Evolutionary conservation across 1,140 invertebrate species (phyloP), one percentile per base, ranked within the genome.

Genomic region (Lutraria rhynchaena): DNA sequence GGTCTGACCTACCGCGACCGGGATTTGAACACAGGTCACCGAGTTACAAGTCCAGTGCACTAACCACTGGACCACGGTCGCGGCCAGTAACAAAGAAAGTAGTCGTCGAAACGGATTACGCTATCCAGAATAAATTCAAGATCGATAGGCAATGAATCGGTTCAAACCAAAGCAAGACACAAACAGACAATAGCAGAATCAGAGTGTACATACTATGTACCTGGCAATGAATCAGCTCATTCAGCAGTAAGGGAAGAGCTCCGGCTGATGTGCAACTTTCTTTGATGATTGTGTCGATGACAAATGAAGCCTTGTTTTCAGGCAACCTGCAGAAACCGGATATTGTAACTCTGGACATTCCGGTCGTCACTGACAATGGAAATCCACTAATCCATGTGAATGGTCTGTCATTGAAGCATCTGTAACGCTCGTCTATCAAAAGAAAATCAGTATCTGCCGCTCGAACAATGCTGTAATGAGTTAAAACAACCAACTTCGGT

Each of bases 351-450:
- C 60, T 35, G 3, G 60, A 35, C 22, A 35, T 19, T 7, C 60
- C 60, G 33, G 60, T 63, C 1, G 37, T 2, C 2, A 63, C 31
- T 1, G 31, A 37, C 2, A 41, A 37, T 3, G 60, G 60, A 63
- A 29, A 63, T 37, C 60, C 60, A 11, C 60, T 35, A n/a, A 35
- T 5, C 60, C 60, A 63, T 35, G 60, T n/a, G n/a, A 63, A 63
- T 41, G 60, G 60, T 35, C 60, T 29, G 31, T 63, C 37, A 19
- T 63, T 63, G 60, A 63, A 63, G 4, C n/a, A 5, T 19, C n/a
- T 53, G 17, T 70, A 51, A 7, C 22, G 33, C 15, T 22, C 29
- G 41, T 65, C 61, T 3, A 51, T 2, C n/a, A 35, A n/a, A 37
- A 63, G 9, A 37, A 5, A n/a, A 35, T 63, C 22, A 5, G 31